Evolutionary conservation across 2,888 invertebrate genomes (phyloP).

Genomic region (Salticus scenicus): DNA sequence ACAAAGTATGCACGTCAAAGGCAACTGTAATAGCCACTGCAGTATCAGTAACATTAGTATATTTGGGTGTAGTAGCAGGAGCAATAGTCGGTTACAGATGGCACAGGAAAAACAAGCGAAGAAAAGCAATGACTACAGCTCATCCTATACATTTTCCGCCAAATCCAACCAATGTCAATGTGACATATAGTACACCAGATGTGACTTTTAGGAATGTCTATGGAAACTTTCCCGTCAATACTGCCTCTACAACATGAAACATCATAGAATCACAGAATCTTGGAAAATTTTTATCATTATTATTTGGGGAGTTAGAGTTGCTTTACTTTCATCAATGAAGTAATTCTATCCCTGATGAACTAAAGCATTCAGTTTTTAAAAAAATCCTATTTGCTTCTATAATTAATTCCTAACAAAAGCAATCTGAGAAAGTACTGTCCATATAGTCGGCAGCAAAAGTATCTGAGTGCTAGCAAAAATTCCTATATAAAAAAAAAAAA

Average conservation of each 20-base stretch:
- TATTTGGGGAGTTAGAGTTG: neutral
- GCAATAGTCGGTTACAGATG: constrained; percentile 71
- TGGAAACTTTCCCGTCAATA: constrained; percentile 67
- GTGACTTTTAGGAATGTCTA: constrained; percentile 69
- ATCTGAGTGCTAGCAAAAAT: too few species aligned
- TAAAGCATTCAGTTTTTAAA: too few species aligned
- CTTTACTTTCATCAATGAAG: neutral
- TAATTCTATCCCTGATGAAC: neutral
- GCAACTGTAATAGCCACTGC: constrained; percentile 72
- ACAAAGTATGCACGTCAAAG: constrained; percentile 71
- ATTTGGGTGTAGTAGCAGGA: constrained; percentile 68
- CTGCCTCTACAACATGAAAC: constrained; percentile 56
- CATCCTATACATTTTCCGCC: constrained; percentile 58
- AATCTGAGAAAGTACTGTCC: too few species aligned
- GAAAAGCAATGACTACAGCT: constrained; percentile 48
- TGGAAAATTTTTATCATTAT: constrained; percentile 49
- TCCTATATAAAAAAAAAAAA: too few species aligned
- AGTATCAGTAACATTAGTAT: constrained; percentile 71
- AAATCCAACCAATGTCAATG: constrained; percentile 52
- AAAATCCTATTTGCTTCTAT: too few species aligned
- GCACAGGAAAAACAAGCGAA: constrained; percentile 62
- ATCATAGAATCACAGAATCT: constrained; percentile 32
- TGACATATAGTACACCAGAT: constrained; percentile 63
- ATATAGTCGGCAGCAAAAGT: too few species aligned
- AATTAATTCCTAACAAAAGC: too few species aligned